These are phyloP conservation scores for Dastarcus helophoroides DNA, from an alignment of 2,888 invertebrate species.

Conservation along the genomic window DNA sequence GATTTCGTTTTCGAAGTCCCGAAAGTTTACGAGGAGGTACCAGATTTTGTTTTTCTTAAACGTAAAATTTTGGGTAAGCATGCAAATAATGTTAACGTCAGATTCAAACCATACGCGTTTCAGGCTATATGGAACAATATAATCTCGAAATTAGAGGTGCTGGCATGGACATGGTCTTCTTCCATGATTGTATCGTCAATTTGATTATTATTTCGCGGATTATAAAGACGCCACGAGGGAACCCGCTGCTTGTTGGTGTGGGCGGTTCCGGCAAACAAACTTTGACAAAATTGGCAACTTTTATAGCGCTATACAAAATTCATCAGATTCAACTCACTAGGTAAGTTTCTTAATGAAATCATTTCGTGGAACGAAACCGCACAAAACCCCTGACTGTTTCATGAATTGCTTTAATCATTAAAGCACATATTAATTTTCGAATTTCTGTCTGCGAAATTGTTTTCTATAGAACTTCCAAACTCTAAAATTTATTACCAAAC, in stretches of 20 bases:
- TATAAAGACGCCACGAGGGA: conserved; percentile 69
- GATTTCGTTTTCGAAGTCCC: conserved; percentile 68
- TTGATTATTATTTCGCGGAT: conserved; percentile 76
- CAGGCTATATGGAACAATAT: conserved; percentile 58
- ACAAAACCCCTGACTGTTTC: too few species aligned
- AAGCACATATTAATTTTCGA: too few species aligned
- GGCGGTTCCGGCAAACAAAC: conserved; percentile 90
- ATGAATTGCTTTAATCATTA: too few species aligned
- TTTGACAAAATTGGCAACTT: conserved; percentile 71
- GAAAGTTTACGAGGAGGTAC: conserved; percentile 73
- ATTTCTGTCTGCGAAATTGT: too few species aligned
- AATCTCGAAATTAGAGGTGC: conserved; percentile 68
- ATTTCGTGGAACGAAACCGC: too few species aligned
- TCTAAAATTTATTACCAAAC: too few species aligned
- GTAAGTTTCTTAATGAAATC: conserved; percentile 37
- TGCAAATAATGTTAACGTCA: too few species aligned
- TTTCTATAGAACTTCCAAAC: too few species aligned
- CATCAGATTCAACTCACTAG: conserved; percentile 78
- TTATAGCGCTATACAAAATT: conserved; percentile 69
- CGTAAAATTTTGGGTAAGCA: conserved; percentile 27
- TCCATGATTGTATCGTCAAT: conserved; percentile 77
- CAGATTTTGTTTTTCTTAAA: conserved; percentile 43
- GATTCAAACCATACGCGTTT: too few species aligned
- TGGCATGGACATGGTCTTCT: conserved; percentile 73
- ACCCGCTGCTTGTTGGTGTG: conserved; percentile 76